Conservation (phyloP, 2,797 vertebrate genomes). For the Molossus molossus region DNA sequence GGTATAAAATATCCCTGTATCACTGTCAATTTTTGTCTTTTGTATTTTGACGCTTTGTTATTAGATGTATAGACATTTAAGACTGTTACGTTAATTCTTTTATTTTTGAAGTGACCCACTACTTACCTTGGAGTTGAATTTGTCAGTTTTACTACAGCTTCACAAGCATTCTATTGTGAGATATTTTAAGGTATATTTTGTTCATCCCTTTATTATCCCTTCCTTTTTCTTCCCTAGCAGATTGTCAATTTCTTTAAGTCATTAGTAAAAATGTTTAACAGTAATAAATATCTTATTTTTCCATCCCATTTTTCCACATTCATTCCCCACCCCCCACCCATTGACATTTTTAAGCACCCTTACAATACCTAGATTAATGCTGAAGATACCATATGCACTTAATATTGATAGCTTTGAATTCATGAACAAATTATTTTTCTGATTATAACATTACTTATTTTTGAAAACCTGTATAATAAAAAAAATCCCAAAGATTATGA, state of each 20-base stretch:
- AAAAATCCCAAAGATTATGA: neutral
- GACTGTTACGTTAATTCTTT: neutral
- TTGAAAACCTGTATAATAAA: neutral
- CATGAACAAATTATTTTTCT: neutral
- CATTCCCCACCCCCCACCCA: neutral
- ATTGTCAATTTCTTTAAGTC: neutral
- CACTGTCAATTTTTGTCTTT: neutral
- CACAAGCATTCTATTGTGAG: neutral
- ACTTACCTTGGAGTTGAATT: neutral
- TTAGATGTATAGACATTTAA: neutral
- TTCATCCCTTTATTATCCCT: neutral
- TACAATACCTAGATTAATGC: neutral
- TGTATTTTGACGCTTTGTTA: neutral
- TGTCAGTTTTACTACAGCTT: neutral
- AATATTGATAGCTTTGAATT: neutral
- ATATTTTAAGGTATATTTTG: neutral
- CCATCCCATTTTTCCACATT: neutral
- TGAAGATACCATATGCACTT: neutral
- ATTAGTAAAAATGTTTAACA: neutral
- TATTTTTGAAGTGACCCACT: neutral
- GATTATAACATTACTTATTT: neutral
- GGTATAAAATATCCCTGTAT: neutral
- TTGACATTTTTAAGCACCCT: neutral
- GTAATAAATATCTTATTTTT: neutral
- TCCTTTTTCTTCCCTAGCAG: neutral